Base-by-base conservation (phyloP, 1,140 invertebrate genomes). In the Neomicropteryx cornuta region DNA sequence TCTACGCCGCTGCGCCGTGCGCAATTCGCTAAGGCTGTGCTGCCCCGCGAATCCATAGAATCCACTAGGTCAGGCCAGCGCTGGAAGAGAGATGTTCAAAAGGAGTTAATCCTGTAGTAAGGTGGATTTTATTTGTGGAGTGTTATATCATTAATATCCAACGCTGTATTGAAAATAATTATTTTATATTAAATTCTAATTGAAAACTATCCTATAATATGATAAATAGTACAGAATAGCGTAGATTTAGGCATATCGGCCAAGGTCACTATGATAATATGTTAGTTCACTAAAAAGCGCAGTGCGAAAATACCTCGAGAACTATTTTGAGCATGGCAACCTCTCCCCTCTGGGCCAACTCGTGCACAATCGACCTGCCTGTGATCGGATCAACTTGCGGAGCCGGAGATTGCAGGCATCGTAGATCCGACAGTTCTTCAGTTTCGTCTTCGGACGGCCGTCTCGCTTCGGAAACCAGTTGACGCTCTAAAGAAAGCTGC, bases 21-120 rank as follows among this genome's bases (percentile, higher is more conserved):
- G 2, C 87, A 87, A 29, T 86, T 72, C 58, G 90, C 87, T 29
- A 91, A 59, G 11, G 87, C 79, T 5, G 86, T 87, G 52, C 88
- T 82, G 2, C 86, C 86, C 43, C 84, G 79, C 29, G 75, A 71
- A 52, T 87, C 84, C 32, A 70, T 70, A 3, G 48, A 41, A 2
- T 45, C 44, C 16, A 44, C 53, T 27, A 53, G 43, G n/a, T 47
- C 43, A 0, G 59, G 59, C 31, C 49, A 47, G 0, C 53, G 53
- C 59, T 61, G 46, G 0, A 32, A 18, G 20, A 29, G 20, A n/a
- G n/a, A n/a, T n/a, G n/a, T n/a, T n/a, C n/a, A n/a, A n/a, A n/a
- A n/a, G n/a, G n/a, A n/a, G n/a, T n/a, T n/a, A n/a, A n/a, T n/a
- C n/a, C n/a, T n/a, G n/a, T n/a, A n/a, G n/a, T n/a, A n/a, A n/a